phyloP scores from a whole-genome alignment of 1,140 invertebrate species.

The Aleiodes sp. region DNA sequence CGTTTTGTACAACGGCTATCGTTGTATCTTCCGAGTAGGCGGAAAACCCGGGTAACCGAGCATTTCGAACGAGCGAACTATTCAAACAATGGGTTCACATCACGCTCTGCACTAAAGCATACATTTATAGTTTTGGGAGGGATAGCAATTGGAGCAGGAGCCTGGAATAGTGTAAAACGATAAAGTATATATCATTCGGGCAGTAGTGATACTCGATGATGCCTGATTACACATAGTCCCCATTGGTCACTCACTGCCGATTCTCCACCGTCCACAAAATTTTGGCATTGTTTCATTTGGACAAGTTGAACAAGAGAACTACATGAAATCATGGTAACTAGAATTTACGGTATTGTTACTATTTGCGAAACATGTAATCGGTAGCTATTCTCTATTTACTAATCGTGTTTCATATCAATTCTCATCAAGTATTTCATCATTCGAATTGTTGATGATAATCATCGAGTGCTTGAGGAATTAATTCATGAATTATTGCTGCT shows the following conservation, averaged over 20 bases:
- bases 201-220: constrained; percentile 36
- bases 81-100: constrained; percentile 40
- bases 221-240: constrained; percentile 47
- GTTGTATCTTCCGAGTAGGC: constrained; percentile 31
- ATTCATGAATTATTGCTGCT: no score
- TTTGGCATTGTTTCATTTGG: constrained; percentile 1
- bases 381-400: no score
- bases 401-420: no score
- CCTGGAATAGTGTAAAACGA: constrained; percentile 4
- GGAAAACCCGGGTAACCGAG: constrained; percentile 37
- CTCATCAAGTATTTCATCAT: no score
- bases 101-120: constrained; percentile 37
- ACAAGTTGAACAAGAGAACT: not conserved
- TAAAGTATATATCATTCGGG: constrained; percentile 20
- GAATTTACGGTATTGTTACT: no score
- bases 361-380: no score
- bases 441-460: no score
- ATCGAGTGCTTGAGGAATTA: no score
- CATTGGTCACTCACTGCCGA: constrained; percentile 45
- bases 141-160: not conserved
- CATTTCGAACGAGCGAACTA: constrained; percentile 39
- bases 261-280: not conserved
- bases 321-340: constrained; percentile 5
- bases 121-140: constrained; percentile 33
- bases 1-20: constrained; percentile 21